Percentiles rank a stretch among this genome's conserved stretches.
Evolutionary conservation across 2,888 invertebrate genomes (phyloP).

Genomic region (Andrena haemorrhoa): DNA sequence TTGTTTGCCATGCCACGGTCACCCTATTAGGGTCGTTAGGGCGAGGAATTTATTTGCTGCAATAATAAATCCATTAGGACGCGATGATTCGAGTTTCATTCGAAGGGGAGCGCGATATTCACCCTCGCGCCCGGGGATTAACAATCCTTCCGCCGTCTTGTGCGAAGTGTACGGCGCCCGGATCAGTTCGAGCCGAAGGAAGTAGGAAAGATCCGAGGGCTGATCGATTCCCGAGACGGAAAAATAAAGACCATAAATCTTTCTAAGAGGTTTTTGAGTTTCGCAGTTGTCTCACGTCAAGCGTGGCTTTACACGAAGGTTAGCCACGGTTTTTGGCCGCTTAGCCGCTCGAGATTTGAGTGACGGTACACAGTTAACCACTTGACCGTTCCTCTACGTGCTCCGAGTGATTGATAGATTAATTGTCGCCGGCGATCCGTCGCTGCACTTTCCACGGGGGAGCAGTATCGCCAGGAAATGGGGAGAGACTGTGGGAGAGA

Average conservation of each 20-base stretch:
- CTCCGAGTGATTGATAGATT: constrained; percentile 82
- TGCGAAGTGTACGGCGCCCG: background rate
- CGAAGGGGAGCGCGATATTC: constrained; percentile 66
- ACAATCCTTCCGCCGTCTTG: background rate
- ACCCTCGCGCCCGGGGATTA: constrained; percentile 46
- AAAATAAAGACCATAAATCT: constrained; percentile 79
- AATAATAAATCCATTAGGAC: constrained; percentile 84
- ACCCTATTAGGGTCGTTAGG: constrained; percentile 84
- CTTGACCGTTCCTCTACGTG: constrained; percentile 82
- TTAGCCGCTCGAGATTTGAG: constrained; percentile 81
- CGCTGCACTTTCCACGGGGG: constrained; percentile 51
- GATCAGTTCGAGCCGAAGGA: background rate
- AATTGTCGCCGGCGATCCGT: constrained; percentile 76
- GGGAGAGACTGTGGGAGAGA: background rate
- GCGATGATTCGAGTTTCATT: constrained; percentile 73
- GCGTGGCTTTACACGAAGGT: constrained; percentile 81
- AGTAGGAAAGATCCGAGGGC: background rate
- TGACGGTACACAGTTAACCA: constrained; percentile 84
- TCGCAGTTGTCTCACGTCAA: constrained; percentile 74
- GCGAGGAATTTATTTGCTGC: constrained; percentile 84
- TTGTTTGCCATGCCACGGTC: constrained; percentile 83
- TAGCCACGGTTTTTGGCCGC: constrained; percentile 83
- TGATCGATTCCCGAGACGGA: constrained; percentile 58
- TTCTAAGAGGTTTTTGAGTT: constrained; percentile 77
- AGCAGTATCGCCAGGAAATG: background rate